Evolutionary conservation across 2,888 invertebrate species (phyloP).

Genomic region (Lasiommata megera): DNA sequence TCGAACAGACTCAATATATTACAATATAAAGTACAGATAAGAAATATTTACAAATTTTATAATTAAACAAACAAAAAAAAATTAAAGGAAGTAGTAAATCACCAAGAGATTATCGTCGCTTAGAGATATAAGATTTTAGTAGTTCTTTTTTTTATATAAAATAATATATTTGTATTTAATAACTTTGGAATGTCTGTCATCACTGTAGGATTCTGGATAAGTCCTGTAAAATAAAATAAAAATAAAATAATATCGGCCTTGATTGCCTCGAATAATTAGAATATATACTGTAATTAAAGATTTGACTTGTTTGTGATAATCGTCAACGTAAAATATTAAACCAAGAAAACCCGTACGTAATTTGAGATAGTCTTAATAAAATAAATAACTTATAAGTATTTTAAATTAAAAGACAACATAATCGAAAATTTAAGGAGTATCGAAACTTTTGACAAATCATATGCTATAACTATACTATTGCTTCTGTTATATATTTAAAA

Average conservation of each 20-base stretch:
- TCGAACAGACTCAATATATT: constrained; percentile 12
- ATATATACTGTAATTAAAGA: too few relatives aligned
- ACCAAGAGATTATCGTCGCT: constrained; percentile 66
- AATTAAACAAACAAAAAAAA: constrained; percentile 37
- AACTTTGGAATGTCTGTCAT: constrained; percentile 65
- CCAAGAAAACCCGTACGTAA: too few relatives aligned
- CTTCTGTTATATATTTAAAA: too few relatives aligned
- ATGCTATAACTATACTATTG: too few relatives aligned
- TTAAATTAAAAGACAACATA: too few relatives aligned
- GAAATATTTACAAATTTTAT: constrained; percentile 22
- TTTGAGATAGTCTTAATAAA: too few relatives aligned
- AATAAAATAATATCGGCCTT: neutral
- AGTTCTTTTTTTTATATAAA: constrained; percentile 11
- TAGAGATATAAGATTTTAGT: constrained; percentile 43
- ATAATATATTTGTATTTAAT: constrained; percentile 31
- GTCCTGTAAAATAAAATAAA: constrained; percentile 54
- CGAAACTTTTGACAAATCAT: too few relatives aligned
- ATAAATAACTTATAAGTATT: too few relatives aligned
- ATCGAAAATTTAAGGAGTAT: too few relatives aligned
- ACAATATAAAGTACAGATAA: constrained; percentile 18
- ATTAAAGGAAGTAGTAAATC: constrained; percentile 13
- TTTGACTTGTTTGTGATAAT: too few relatives aligned
- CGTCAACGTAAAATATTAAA: too few relatives aligned
- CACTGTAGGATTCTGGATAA: constrained; percentile 71
- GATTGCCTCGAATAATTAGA: too few relatives aligned